Base-by-base conservation (phyloP, 2,113 vertebrate species). In the Semnornis frantzii region DNA sequence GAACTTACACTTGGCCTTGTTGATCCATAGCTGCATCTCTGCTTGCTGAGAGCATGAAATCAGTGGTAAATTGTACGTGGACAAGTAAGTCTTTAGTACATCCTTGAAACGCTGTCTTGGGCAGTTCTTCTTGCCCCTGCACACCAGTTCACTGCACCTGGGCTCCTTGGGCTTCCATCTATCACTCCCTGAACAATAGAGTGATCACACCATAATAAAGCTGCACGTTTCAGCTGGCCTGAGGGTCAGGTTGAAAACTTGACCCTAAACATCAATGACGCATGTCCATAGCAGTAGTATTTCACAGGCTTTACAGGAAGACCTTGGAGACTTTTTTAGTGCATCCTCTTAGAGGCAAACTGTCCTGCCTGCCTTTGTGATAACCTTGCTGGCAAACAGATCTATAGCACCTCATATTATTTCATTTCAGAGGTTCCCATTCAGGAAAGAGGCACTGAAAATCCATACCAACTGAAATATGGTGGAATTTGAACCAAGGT, bases 381-480 rank as follows among this genome's bases (percentile, higher is more conserved):
- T 96, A 78, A 96, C 93, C 94, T 96, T 96, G 93, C 68, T 6
- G 1, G 66, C 87, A 74, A 92, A 68, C 84, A 92, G 85, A 94
- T 94, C 94, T 94, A 95, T 88, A 94, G 80, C 87, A 58, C 87
- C 91, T 86, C 87, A 20, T 21, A 42, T 92, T 31, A 86, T 91
- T 90, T 94, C 76, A 88, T 95, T 94, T 84, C 87, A 72, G 79
- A 95, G 85, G 62, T 90, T 93, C 73, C 76, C 80, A 72, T 90
- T 96, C 90, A 94, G 91, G 94, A 95, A 91, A 95, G 87, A 90
- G 80, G 73, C 89, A 87, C 82, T 81, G 94, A 91, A 96, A 96
- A 92, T 94, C 93, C 90, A 86, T 96, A 91, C 46, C 80, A 78
- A 84, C 28, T 94, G 91, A 94, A 94, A 96, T 94, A 94, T 55